These are phyloP conservation scores for Toxotes jaculatrix DNA, from an alignment of 2,113 vertebrate genomes.

Conservation along the genomic window DNA sequence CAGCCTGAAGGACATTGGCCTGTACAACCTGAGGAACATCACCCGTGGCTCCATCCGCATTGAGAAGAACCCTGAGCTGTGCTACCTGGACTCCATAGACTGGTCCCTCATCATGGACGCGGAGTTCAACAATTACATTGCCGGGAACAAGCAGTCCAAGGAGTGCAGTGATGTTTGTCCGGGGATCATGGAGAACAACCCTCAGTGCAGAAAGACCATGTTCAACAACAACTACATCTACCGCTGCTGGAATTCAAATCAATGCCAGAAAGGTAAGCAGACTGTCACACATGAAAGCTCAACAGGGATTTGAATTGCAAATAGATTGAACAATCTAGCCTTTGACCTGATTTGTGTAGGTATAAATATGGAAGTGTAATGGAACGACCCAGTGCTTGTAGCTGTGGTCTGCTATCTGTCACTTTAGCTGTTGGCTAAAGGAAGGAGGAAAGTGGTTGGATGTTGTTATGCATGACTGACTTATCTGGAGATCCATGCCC, in stretches of 20 bases:
- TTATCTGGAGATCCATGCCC: constrained; percentile 30
- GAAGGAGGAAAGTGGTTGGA: neutral
- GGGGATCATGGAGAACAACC: constrained; percentile 91
- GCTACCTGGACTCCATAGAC: constrained; percentile 97
- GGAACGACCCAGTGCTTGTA: neutral
- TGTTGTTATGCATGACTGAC: constrained; percentile 24
- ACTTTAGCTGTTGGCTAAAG: constrained; percentile 19
- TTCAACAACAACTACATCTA: constrained; percentile 95
- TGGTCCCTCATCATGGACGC: constrained; percentile 98
- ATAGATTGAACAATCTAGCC: constrained; percentile 11
- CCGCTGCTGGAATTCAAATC: constrained; percentile 96
- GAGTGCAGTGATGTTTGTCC: constrained; percentile 97
- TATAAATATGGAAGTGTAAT: constrained; percentile 16
- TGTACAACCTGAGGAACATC: constrained; percentile 95
- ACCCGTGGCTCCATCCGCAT: constrained; percentile 97
- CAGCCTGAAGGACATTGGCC: constrained; percentile 96
- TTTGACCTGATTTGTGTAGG: constrained; percentile 25
- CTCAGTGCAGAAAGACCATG: constrained; percentile 90
- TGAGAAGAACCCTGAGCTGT: constrained; percentile 98
- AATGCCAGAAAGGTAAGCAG: constrained; percentile 98
- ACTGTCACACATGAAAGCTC: neutral
- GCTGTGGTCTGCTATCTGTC: constrained; percentile 16
- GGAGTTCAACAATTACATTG: constrained; percentile 96
- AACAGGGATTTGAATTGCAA: constrained; percentile 45
- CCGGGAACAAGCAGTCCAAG: constrained; percentile 95